These are phyloP conservation scores for Microplitis demolitor DNA, from an alignment of 1,140 invertebrate genomes.

Conservation along the genomic window DNA sequence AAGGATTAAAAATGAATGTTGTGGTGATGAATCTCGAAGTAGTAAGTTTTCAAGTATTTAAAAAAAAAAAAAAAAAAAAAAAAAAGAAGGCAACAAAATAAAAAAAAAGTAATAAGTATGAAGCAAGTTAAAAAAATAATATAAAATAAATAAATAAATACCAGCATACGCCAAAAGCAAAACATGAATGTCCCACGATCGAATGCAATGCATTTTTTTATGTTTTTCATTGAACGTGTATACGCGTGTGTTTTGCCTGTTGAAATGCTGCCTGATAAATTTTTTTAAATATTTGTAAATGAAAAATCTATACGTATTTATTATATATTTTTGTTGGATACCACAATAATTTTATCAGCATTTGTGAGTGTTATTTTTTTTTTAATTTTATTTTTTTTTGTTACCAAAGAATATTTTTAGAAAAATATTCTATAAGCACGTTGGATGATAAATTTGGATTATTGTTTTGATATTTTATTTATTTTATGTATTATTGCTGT, in stretches of 20 bases:
- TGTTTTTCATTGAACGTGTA: constrained; percentile 1
- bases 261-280: constrained; percentile 18
- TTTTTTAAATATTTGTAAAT: not conserved
- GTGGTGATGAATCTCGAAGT: constrained; percentile 58
- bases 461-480: no score
- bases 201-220: constrained; percentile 17
- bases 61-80: constrained; percentile 24
- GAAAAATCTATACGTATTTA: not conserved
- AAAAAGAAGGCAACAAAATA: constrained; percentile 28
- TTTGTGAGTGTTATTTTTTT: no score
- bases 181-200: not conserved
- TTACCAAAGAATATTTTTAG: no score
- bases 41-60: constrained; percentile 52
- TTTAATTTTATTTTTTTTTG: no score
- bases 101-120: constrained; percentile 29
- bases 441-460: no score
- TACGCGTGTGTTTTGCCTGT: constrained; percentile 43
- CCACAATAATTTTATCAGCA: not conserved
- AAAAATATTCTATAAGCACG: no score
- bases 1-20: constrained; percentile 62
- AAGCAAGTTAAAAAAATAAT: not conserved
- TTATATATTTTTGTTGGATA: not conserved
- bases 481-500: no score
- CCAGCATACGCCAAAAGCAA: not conserved
- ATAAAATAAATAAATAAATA: constrained; percentile 1